These are phyloP conservation scores for Chaetops frenatus DNA, from an alignment of 2,113 vertebrate species.

Conservation along the genomic window DNA sequence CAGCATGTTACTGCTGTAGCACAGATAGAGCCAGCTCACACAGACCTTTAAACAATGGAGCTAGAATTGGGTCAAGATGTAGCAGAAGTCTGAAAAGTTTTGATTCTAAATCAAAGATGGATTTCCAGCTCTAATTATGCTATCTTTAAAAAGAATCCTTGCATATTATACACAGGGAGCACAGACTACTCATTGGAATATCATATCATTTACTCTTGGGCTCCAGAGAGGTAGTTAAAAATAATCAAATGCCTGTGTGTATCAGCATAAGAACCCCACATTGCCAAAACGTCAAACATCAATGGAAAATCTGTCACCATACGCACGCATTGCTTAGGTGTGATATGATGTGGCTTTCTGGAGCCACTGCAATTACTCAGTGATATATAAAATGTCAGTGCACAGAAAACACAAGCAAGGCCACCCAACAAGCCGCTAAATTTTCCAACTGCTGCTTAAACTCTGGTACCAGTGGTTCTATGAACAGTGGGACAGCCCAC, in stretches of 20 bases:
- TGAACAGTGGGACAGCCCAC: not conserved
- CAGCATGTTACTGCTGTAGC: not conserved
- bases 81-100: not conserved
- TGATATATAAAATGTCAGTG: not conserved
- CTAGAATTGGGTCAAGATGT: not conserved
- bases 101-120: not conserved
- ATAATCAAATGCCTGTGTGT: not conserved
- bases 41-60: not conserved
- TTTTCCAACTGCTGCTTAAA: not conserved
- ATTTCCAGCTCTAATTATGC: not conserved
- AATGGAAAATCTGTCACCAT: not conserved
- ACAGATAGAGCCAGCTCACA: not conserved
- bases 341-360: not conserved
- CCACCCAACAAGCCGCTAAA: not conserved
- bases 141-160: not conserved
- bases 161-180: not conserved
- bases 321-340: not conserved
- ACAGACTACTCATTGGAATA: not conserved
- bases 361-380: not conserved
- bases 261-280: not conserved
- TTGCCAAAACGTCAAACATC: not conserved
- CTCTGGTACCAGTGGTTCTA: rapidly evolving
- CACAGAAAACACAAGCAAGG: not conserved
- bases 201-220: not conserved
- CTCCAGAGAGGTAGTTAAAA: not conserved